Conservation (phyloP, 2,888 invertebrate species). For the Idaea aversata region DNA sequence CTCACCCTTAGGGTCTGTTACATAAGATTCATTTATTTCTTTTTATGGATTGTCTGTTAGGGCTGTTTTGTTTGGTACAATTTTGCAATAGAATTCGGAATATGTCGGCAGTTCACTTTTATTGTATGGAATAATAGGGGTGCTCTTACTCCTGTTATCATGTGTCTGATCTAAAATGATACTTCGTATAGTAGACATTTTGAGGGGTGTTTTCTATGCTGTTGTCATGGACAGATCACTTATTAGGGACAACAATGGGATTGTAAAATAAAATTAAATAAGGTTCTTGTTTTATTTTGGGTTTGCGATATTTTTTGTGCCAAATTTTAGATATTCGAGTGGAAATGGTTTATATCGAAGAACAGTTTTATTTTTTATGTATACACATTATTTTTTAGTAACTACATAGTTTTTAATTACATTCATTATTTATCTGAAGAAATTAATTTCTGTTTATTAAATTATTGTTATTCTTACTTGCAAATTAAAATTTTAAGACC, state of each 20-base stretch:
- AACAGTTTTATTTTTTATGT: neutral
- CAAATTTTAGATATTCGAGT: constrained; percentile 3
- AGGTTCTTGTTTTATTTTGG: neutral
- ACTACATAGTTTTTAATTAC: no score
- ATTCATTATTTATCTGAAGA: no score
- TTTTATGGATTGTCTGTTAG: constrained; percentile 33
- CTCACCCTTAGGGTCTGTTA: constrained; percentile 22
- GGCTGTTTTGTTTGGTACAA: constrained; percentile 47
- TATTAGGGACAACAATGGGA: constrained; percentile 25
- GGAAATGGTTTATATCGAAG: neutral
- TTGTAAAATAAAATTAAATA: constrained; percentile 10
- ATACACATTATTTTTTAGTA: no score
- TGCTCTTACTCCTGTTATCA: constrained; percentile 79
- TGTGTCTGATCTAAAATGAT: constrained; percentile 81
- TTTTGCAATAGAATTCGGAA: constrained; percentile 75
- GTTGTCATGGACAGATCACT: constrained; percentile 33
- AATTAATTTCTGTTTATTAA: no score
- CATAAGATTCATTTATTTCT: constrained; percentile 33
- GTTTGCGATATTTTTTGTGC: no score
- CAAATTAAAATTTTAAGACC: no score
- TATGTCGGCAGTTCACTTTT: constrained; percentile 80
- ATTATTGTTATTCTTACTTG: no score
- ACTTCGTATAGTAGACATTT: constrained; percentile 60
- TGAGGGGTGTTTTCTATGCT: constrained; percentile 52
- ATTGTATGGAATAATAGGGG: constrained; percentile 81